A percentile compares a stretch with the other conserved stretches of the same genome.
Conservation (phyloP, 2,888 invertebrate species). For the Villa cingulata region DNA sequence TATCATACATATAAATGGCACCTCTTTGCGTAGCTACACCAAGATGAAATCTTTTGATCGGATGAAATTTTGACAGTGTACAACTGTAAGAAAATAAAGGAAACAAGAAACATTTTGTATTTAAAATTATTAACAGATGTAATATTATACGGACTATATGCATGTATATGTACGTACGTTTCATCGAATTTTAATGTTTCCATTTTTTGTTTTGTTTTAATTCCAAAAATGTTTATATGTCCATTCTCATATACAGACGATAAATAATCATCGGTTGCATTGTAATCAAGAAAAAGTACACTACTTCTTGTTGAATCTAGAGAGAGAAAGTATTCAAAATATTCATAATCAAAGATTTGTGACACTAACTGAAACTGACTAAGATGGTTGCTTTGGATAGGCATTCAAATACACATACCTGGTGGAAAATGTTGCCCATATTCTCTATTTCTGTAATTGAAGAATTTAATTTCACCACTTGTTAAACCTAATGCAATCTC, state of each 20-base stretch:
- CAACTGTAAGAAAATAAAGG: constrained; percentile 19
- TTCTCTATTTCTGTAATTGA: constrained; percentile 26
- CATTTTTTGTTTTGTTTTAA: constrained; percentile 28
- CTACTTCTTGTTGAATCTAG: constrained; percentile 24
- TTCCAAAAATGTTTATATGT: constrained; percentile 28
- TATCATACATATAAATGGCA: constrained; percentile 27
- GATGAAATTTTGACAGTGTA: constrained; percentile 32
- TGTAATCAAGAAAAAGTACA: constrained; percentile 31
- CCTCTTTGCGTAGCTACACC: constrained; percentile 30
- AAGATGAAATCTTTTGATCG: constrained; percentile 29
- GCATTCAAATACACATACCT: constrained; percentile 14
- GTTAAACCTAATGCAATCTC: constrained; percentile 30
- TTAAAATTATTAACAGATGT: not conserved
- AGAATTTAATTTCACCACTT: constrained; percentile 27
- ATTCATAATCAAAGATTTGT: too few species aligned
- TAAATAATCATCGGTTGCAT: constrained; percentile 31
- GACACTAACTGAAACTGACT: too few species aligned
- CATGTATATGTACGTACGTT: constrained; percentile 15
- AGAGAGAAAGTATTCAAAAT: constrained; percentile 2
- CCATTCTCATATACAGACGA: constrained; percentile 31
- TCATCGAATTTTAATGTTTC: constrained; percentile 27
- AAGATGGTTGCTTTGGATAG: too few species aligned
- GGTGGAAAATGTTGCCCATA: constrained; percentile 24
- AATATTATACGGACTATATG: not conserved
- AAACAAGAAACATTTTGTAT: not conserved